These are phyloP conservation scores for Anthopleura xanthogrammica DNA, from an alignment of 92 coral and sea anemone species.

Conservation along the genomic window DNA sequence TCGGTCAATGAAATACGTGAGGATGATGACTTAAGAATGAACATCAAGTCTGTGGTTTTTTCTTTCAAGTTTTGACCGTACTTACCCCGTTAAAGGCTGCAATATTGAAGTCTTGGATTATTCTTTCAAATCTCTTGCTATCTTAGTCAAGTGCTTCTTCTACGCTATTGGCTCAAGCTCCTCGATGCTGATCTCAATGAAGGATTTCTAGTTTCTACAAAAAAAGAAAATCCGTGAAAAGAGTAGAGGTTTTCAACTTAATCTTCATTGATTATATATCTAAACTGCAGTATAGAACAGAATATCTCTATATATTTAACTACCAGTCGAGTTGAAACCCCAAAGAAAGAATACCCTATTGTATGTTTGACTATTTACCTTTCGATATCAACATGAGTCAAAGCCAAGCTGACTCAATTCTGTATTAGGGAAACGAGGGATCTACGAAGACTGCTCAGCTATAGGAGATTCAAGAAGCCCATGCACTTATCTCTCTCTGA, in stretches of 20 bases:
- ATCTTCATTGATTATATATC: no score
- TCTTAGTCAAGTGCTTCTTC: not conserved
- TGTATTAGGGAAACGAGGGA: not conserved
- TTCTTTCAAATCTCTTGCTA: not conserved
- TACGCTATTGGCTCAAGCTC: not conserved
- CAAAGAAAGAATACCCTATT: not conserved
- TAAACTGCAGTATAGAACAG: no score
- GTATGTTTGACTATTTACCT: not conserved
- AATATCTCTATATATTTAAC: not conserved
- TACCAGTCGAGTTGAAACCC: not conserved
- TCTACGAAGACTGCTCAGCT: not conserved
- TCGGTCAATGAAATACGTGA: no score
- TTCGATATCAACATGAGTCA: no score
- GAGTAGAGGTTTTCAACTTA: not conserved
- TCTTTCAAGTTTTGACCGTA: not conserved
- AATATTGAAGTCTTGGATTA: not conserved
- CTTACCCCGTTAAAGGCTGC: not conserved
- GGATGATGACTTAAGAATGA: not conserved
- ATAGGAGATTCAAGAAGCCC: not conserved
- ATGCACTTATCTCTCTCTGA: not conserved
- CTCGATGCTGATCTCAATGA: not conserved
- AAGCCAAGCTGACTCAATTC: not conserved
- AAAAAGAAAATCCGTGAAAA: not conserved
- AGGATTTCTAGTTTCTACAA: not conserved
- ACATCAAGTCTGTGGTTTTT: not conserved